Conservation (phyloP, 2,888 invertebrate genomes). For the Synergus umbraculus region DNA sequence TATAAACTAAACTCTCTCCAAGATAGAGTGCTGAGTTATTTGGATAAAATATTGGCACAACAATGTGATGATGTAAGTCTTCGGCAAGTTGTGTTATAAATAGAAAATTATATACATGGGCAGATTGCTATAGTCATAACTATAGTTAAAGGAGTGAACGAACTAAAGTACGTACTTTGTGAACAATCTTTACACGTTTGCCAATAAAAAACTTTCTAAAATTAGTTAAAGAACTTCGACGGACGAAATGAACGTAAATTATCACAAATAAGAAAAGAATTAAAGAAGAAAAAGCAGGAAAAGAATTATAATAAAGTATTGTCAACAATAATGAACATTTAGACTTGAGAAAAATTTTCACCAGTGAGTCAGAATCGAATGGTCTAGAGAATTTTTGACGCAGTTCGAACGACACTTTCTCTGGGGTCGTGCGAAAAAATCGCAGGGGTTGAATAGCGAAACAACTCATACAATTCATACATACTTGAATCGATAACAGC, state of each 20-base stretch:
- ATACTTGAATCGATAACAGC: constrained; percentile 23
- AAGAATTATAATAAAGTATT: no score
- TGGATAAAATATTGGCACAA: constrained; percentile 14
- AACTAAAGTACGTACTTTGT: constrained; percentile 11
- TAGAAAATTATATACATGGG: constrained; percentile 24
- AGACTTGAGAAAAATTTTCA: not conserved
- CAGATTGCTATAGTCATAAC: constrained; percentile 28
- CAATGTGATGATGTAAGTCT: constrained; percentile 14
- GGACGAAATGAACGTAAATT: not conserved
- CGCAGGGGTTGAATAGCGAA: constrained; percentile 7
- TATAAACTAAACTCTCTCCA: not conserved
- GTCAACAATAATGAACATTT: not conserved
- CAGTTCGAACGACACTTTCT: not conserved
- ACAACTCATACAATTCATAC: constrained; percentile 9
- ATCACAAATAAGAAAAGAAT: not conserved
- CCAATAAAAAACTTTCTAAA: constrained; percentile 19
- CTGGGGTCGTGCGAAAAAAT: constrained; percentile 17
- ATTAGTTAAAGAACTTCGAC: not conserved
- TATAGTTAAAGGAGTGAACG: constrained; percentile 19
- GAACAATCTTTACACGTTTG: constrained; percentile 36
- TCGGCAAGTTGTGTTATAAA: constrained; percentile 28
- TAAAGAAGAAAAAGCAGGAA: no score
- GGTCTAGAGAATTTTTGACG: not conserved
- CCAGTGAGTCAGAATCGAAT: not conserved
- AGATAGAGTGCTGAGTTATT: not conserved